These are phyloP conservation scores for Camponotus fellah DNA, from an alignment of 2,888 invertebrate species.

Conservation along the genomic window DNA sequence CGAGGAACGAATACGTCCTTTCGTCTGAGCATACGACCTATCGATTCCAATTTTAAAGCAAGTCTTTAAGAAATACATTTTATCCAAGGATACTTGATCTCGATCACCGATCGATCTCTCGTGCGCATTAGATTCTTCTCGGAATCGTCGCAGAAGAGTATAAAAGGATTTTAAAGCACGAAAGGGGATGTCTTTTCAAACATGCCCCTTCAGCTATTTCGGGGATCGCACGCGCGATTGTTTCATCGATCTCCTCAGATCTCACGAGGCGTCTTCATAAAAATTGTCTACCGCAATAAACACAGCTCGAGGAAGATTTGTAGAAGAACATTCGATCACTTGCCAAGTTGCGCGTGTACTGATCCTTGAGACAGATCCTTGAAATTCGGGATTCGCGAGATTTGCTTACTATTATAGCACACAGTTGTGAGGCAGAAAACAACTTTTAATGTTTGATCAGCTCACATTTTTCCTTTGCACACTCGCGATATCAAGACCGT, in stretches of 20 bases:
- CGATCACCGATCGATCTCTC: constrained; percentile 3
- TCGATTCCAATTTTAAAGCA: neutral
- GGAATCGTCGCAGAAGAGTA: neutral
- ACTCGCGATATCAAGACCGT: neutral
- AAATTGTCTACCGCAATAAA: neutral
- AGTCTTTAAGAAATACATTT: constrained; percentile 20
- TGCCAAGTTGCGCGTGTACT: neutral
- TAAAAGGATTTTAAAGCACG: neutral
- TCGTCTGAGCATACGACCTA: neutral
- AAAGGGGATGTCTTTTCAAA: constrained; percentile 5
- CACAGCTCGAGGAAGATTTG: constrained; percentile 2
- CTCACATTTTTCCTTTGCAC: neutral
- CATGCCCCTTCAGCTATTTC: neutral
- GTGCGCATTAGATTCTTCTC: neutral
- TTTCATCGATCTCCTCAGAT: neutral
- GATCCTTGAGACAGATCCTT: constrained; percentile 5
- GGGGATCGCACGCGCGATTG: neutral
- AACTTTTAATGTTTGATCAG: neutral
- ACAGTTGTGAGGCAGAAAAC: neutral
- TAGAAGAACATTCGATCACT: constrained; percentile 8
- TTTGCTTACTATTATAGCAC: neutral
- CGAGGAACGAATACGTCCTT: neutral
- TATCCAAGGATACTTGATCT: neutral
- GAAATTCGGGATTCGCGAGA: neutral
- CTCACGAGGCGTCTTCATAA: neutral